Evolutionary conservation across 2,113 vertebrate species (phyloP).

Genomic region (Urocynchramus pylzowi): DNA sequence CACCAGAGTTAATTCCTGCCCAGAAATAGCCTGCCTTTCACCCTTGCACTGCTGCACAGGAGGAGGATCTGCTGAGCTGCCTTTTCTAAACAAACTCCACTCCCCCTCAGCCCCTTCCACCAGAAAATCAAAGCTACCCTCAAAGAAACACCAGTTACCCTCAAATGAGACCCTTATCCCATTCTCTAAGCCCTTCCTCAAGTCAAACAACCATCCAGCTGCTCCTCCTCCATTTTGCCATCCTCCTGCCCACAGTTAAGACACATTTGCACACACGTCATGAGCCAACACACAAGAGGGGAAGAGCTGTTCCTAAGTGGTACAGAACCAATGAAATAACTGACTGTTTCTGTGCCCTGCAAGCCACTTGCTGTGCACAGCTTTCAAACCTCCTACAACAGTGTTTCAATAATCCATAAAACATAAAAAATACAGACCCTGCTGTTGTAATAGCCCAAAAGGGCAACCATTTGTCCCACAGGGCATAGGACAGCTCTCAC

Average conservation of each 20-base stretch:
- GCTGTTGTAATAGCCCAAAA: not conserved
- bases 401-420: not conserved
- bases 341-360: not conserved
- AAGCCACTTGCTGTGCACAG: not conserved
- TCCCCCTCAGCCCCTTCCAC: not conserved
- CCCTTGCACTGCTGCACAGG: not conserved
- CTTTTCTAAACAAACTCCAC: not conserved
- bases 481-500: not conserved
- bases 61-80: not conserved
- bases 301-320: not conserved
- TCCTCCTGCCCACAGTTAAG: not conserved
- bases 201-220: not conserved
- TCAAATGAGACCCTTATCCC: not conserved
- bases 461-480: not conserved
- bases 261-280: accelerated
- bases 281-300: not conserved
- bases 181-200: not conserved
- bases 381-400: not conserved
- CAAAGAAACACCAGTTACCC: not conserved
- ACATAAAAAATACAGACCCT: not conserved
- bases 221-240: not conserved
- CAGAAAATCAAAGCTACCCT: not conserved
- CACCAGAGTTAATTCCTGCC: not conserved
- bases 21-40: not conserved
- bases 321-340: not conserved